These are phyloP conservation scores for Brevimyrus niger DNA, from an alignment of 2,113 vertebrate genomes.

Conservation along the genomic window DNA sequence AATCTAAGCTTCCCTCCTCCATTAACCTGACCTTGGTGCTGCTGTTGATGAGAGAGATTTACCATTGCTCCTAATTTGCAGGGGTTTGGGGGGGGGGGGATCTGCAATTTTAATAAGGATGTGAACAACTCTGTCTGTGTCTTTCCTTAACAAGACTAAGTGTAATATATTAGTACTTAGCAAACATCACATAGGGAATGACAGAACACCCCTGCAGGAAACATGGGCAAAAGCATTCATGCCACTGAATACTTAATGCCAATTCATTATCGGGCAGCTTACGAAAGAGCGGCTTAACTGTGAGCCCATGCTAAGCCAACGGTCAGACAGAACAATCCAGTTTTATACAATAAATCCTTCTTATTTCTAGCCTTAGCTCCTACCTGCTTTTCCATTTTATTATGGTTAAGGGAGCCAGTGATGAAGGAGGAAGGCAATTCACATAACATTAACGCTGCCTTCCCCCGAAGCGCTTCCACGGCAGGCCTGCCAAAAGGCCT, in stretches of 20 bases:
- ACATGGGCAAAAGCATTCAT: not conserved
- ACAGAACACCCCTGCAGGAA: not conserved
- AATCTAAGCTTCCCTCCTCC: not conserved
- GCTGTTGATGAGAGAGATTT: not conserved
- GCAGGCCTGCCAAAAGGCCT: not conserved
- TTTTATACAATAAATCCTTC: not conserved
- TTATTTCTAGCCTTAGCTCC: not conserved
- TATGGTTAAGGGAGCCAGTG: not conserved
- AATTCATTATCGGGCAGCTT: conserved; percentile 11
- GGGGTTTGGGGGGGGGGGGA: not conserved
- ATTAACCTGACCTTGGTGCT: not conserved
- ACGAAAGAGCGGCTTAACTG: conserved; percentile 11
- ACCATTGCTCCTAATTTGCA: not conserved
- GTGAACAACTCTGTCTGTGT: not conserved
- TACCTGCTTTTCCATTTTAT: not conserved
- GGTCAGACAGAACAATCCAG: not conserved
- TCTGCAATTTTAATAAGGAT: not conserved
- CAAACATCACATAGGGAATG: not conserved
- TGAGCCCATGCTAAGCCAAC: not conserved
- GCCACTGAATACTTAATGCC: not conserved
- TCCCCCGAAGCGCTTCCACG: not conserved
- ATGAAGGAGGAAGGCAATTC: not conserved
- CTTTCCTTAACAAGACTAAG: not conserved
- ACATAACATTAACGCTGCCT: not conserved
- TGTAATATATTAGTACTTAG: not conserved